Conservation (phyloP, 2,888 invertebrate genomes). For the Drosophila dives region DNA sequence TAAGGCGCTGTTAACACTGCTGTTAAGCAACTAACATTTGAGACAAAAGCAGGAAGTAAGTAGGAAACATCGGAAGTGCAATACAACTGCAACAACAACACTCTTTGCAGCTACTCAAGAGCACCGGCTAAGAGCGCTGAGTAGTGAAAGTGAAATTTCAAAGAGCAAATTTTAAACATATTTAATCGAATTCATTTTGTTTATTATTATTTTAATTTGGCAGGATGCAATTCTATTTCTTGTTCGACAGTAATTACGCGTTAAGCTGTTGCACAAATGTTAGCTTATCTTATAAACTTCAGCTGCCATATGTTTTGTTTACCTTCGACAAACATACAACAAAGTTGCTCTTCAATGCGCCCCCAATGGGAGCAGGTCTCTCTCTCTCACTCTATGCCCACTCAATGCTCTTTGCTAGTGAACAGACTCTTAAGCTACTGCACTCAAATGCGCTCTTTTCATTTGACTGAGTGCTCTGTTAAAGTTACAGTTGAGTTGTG, state of each 20-base stretch:
- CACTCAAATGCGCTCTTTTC: conserved; percentile 15
- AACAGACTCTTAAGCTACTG: conserved; percentile 18
- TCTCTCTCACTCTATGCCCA: not conserved
- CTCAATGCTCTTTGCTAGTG: conserved; percentile 1
- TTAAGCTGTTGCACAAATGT: conserved; percentile 12
- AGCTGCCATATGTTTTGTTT: conserved; percentile 59
- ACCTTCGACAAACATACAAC: conserved; percentile 27
- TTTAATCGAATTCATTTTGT: not conserved
- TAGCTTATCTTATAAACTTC: not conserved
- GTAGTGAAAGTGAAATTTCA: conserved; percentile 41
- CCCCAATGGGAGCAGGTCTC: conserved; percentile 4
- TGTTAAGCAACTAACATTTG: conserved; percentile 36
- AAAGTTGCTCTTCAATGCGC: conserved; percentile 31
- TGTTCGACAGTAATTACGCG: not conserved
- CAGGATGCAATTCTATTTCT: not conserved
- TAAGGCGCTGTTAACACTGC: conserved; percentile 36
- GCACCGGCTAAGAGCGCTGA: conserved; percentile 23
- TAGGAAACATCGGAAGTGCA: conserved; percentile 51
- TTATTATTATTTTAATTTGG: not conserved
- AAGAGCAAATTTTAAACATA: not conserved
- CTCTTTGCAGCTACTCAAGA: conserved; percentile 40
- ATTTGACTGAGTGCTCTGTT: not conserved
- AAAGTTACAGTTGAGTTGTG: conserved; percentile 1
- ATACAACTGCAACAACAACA: conserved; percentile 8
- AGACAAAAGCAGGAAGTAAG: conserved; percentile 48